Evolutionary conservation across 2,888 invertebrate genomes (phyloP).

Genomic region (Agapostemon virescens): DNA sequence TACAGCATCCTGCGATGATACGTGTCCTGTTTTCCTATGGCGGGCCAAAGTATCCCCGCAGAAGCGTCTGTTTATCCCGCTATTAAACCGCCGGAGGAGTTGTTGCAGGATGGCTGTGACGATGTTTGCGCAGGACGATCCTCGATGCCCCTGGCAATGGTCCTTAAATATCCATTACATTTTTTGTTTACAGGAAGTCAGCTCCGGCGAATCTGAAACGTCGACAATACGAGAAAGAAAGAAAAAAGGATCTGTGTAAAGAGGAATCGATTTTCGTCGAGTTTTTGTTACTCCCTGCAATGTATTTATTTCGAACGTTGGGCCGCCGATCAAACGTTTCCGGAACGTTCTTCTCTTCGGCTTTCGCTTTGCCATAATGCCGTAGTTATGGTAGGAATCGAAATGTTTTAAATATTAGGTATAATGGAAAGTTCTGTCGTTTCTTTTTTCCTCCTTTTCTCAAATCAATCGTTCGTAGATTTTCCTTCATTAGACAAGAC

Average conservation of each 20-base stretch:
- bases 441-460: too few species aligned
- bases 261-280: background rate
- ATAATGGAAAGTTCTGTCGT: too few species aligned
- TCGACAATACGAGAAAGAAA: constrained; percentile 3
- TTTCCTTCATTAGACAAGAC: too few species aligned
- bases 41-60: constrained; percentile 39
- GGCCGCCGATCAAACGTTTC: background rate
- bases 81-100: constrained; percentile 46
- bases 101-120: constrained; percentile 38
- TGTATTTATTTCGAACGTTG: background rate
- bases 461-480: too few species aligned
- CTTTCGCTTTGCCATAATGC: background rate
- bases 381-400: too few species aligned
- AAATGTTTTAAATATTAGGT: too few species aligned
- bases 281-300: background rate
- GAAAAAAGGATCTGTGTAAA: background rate
- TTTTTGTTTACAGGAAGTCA: constrained; percentile 35
- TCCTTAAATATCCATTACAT: constrained; percentile 45
- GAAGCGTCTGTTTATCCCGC: constrained; percentile 49
- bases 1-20: constrained; percentile 47
- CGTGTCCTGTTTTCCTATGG: constrained; percentile 51
- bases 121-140: constrained; percentile 55
- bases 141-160: constrained; percentile 25
- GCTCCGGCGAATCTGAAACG: background rate
- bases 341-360: background rate